Conservation (phyloP, 2,888 invertebrate species). For the Craniophora ligustri region DNA sequence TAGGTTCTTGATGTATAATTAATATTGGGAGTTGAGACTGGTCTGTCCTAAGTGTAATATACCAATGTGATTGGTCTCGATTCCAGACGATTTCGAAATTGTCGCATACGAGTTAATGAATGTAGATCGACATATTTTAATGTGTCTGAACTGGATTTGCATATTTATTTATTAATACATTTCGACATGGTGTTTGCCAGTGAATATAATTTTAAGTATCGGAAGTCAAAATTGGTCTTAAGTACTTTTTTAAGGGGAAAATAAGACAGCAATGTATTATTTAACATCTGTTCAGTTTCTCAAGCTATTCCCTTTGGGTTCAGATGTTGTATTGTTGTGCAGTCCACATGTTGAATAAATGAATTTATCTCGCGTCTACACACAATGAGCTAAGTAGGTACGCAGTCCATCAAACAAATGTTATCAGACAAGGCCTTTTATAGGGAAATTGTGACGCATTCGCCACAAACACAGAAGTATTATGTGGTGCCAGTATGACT, state of each 20-base stretch:
- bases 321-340: constrained; percentile 31
- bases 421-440: constrained; percentile 49
- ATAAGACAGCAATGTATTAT: constrained; percentile 38
- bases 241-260: constrained; percentile 21
- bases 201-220: constrained; percentile 20
- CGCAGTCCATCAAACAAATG: constrained; percentile 44
- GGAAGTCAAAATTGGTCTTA: constrained; percentile 21
- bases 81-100: not conserved
- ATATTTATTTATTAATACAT: constrained; percentile 13
- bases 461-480: constrained; percentile 6
- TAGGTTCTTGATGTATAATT: not conserved
- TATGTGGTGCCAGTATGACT: constrained; percentile 9
- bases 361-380: constrained; percentile 38
- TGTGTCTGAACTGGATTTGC: constrained; percentile 1
- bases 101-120: constrained; percentile 3
- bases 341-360: constrained; percentile 34
- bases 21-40: no score
- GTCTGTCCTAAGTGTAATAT: not conserved
- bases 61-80: not conserved
- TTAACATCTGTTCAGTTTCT: constrained; percentile 51
- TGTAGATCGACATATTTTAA: not conserved
- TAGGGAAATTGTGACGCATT: constrained; percentile 45
- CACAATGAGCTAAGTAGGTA: constrained; percentile 29
- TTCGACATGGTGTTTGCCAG: constrained; percentile 5
- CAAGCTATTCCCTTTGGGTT: constrained; percentile 25